Evolutionary conservation across 2,888 invertebrate species (phyloP), one percentile per base, ranked within the genome.

Genomic region (Macaria liturata): DNA sequence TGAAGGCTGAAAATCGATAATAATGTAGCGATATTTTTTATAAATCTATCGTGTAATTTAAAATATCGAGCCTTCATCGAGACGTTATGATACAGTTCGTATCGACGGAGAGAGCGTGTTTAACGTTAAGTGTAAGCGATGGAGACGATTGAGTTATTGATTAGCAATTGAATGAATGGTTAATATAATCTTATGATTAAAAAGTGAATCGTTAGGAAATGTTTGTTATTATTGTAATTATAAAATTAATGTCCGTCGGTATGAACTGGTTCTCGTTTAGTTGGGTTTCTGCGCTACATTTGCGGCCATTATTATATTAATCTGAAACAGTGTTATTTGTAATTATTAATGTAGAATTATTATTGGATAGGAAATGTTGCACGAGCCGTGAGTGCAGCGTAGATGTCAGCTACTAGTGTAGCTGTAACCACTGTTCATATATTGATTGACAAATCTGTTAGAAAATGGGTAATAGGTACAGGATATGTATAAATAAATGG

Each of bases 1-100:
- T 75, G 80, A 79, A 76, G 80, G 80, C 78, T 80, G 70, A 71
- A 71, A 72, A 74, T 80, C 74, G 72, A 80, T 80, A 82, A 84
- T 83, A 84, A 86, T 85, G 75, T 86, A 80, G 78, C 75, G 76
- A 76, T 83, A 81, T 74, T 74, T 54, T 53, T 51, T 51, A 39
- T 50, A 50, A 37, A 59, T 78, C 67, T 66, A 71, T 76, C 70
- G 69, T 70, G 70, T 65, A 67, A 70, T 71, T 70, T 66, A 70
- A 68, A 57, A 68, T 70, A 68, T 78, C 75, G 72, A 75, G 70
- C 72, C 72, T 74, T 75, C 73, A 70, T 74, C 54, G 73, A 68
- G 70, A 72, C 71, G n/a, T 63, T 68, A 71, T 51, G 50, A 45
- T 51, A 64, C 69, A 70, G 72, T 78, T 76, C 68, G 65, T 73